phyloP scores from a whole-genome alignment of 2,797 vertebrate species.

The Alcedo quadribrachys region DNA sequence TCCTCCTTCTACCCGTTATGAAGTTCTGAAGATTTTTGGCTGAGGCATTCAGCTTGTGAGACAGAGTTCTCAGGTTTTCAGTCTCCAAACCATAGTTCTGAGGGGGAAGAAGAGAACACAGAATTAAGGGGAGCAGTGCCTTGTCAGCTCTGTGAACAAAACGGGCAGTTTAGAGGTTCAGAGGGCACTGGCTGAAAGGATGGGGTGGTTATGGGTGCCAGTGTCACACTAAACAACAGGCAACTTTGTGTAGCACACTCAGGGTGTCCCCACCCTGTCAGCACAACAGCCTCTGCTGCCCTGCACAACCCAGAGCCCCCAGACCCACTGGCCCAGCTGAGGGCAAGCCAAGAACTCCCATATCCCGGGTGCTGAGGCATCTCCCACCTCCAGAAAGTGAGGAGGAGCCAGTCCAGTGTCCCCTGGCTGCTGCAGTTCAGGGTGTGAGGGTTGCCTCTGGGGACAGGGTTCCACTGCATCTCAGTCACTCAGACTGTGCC shows the following conservation, averaged over 20 bases:
- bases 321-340: neutral
- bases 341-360: neutral
- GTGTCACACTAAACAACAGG: neutral
- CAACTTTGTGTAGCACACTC: rapidly evolving
- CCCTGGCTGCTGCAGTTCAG: neutral
- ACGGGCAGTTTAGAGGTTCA: neutral
- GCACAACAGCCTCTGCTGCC: neutral
- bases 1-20: slow-evolving; percentile 90
- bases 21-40: slow-evolving; percentile 95
- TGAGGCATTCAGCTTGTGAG: slow-evolving; percentile 90
- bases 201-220: neutral
- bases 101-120: neutral
- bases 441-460: too few relatives aligned
- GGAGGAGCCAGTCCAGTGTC: too few relatives aligned
- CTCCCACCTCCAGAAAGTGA: rapidly evolving
- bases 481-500: neutral
- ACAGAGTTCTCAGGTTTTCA: slow-evolving; percentile 90
- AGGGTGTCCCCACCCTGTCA: neutral
- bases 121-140: neutral
- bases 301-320: neutral
- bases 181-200: neutral
- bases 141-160: neutral
- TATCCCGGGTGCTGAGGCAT: rapidly evolving
- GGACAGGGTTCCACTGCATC: neutral
- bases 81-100: slow-evolving; percentile 93